Base-by-base conservation (phyloP, 2,888 invertebrate genomes). In the Acrocyrtus sp. region DNA sequence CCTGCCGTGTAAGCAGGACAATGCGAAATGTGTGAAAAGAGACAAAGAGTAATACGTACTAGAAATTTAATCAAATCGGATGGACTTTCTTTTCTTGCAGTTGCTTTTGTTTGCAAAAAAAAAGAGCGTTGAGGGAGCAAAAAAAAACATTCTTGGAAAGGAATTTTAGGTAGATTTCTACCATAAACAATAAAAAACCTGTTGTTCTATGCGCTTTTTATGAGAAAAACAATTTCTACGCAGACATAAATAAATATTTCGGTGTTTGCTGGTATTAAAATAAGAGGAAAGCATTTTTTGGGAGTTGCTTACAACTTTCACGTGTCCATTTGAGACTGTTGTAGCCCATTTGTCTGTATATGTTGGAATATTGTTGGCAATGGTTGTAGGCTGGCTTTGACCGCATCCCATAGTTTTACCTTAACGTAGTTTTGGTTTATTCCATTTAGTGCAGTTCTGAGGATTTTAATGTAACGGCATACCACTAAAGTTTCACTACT, bases 401-500 rank as follows among this genome's bases (percentile, higher is more conserved):
- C 58, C 65, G 26, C 72, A 72, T 65, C 72, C 72, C 72, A 72
- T 72, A 26, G 53, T 70, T 63, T 63, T 50, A 17, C 41, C 50
- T 50, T 61, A n/a, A n/a, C n/a, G n/a, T n/a, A n/a, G n/a, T n/a
- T n/a, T n/a, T n/a, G n/a, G n/a, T n/a, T n/a, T n/a, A n/a, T n/a
- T n/a, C n/a, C n/a, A n/a, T n/a, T n/a, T n/a, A n/a, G n/a, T n/a
- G n/a, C n/a, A n/a, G n/a, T n/a, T n/a, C n/a, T n/a, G n/a, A n/a
- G n/a, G n/a, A n/a, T n/a, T n/a, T n/a, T n/a, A n/a, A n/a, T n/a
- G n/a, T n/a, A n/a, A n/a, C n/a, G n/a, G n/a, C n/a, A n/a, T n/a
- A n/a, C n/a, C n/a, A n/a, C n/a, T n/a, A n/a, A n/a, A n/a, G n/a
- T n/a, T n/a, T n/a, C n/a, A n/a, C n/a, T n/a, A n/a, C n/a, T n/a